Conservation (phyloP, 2,888 invertebrate genomes). For the Chrysomela aeneicollis region DNA sequence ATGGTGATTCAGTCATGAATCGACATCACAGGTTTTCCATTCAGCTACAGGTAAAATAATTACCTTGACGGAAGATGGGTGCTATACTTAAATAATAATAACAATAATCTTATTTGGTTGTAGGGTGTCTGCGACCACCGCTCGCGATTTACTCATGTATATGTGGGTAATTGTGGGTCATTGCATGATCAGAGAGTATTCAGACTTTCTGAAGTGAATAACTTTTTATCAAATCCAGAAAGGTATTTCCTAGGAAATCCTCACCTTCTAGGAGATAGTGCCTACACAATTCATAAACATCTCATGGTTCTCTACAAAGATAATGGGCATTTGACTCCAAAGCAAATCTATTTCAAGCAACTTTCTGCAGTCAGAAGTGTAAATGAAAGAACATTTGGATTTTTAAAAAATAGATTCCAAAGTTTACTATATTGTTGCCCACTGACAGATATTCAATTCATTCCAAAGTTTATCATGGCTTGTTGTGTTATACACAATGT, state of each 20-base stretch:
- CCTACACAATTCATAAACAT: slow-evolving; percentile 1
- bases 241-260: background rate
- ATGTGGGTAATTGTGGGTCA: background rate
- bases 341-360: background rate
- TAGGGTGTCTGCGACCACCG: background rate
- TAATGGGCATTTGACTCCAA: background rate
- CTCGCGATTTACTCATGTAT: background rate
- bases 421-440: slow-evolving; percentile 6
- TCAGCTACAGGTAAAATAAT: background rate
- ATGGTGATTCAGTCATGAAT: background rate
- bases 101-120: background rate
- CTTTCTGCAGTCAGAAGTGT: background rate
- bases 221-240: background rate
- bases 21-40: background rate
- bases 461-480: background rate
- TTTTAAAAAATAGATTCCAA: background rate
- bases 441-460: background rate
- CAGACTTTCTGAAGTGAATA: too few relatives aligned
- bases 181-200: too few relatives aligned
- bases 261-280: slow-evolving; percentile 1
- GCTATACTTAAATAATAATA: background rate
- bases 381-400: background rate
- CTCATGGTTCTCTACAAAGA: too few relatives aligned
- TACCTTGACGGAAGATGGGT: background rate
- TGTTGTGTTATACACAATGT: slow-evolving; percentile 8